phyloP scores from a whole-genome alignment of 2,888 invertebrate species.

The Sinodicranocentrus sp. region DNA sequence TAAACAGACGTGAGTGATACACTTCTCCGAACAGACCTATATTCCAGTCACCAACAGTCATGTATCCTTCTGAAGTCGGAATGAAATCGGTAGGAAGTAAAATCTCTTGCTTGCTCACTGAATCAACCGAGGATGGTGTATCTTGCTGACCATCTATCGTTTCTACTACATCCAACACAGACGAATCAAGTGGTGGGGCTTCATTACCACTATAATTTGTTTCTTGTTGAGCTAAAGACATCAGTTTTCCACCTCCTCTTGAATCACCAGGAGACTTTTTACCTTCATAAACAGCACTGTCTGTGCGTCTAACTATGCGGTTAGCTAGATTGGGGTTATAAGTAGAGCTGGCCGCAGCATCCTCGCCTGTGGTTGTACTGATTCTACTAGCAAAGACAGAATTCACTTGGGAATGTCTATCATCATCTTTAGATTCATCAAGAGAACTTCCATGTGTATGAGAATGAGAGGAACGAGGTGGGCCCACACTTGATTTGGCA shows the following conservation, averaged over 20 bases:
- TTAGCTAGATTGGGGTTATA: slow-evolving; percentile 16
- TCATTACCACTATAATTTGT: not conserved
- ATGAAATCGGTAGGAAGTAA: slow-evolving; percentile 31
- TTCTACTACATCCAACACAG: not conserved
- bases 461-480: slow-evolving; percentile 3
- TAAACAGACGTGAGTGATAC: too few relatives aligned
- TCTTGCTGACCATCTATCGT: slow-evolving; percentile 1
- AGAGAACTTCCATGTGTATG: slow-evolving; percentile 1
- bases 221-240: not conserved
- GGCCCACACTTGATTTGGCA: not conserved
- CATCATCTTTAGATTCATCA: slow-evolving; percentile 1
- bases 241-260: not conserved
- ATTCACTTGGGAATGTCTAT: not conserved
- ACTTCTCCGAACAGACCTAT: too few relatives aligned
- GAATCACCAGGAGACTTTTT: not conserved
- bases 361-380: not conserved
- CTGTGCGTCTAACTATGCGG: not conserved
- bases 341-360: too few relatives aligned
- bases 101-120: slow-evolving; percentile 16
- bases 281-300: not conserved
- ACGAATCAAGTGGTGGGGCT: not conserved
- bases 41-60: slow-evolving; percentile 43
- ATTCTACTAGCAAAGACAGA: slow-evolving; percentile 1
- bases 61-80: slow-evolving; percentile 34
- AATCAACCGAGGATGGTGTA: not conserved